A percentile compares a stretch with the other conserved stretches of the same genome.
Evolutionary conservation across 1,140 invertebrate genomes (phyloP).

Genomic region (Temnothorax curvispinosus): DNA sequence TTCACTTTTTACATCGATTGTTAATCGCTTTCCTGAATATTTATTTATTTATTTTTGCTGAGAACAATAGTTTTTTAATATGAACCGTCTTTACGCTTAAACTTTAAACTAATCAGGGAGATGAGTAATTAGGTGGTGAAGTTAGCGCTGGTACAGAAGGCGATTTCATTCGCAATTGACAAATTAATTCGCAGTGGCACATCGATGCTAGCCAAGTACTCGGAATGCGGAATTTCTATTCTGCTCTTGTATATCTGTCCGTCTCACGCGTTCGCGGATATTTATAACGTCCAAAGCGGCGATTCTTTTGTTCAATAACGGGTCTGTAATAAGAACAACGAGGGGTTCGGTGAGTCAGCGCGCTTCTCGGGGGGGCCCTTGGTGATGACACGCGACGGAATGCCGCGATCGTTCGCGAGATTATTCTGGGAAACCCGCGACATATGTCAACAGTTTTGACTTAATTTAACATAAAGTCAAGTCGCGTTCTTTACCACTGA

Average conservation of each 20-base stretch:
- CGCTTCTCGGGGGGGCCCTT: not conserved
- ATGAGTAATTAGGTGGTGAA: not conserved
- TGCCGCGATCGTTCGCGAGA: not conserved
- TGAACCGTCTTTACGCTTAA: not conserved
- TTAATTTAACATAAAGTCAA: conserved; percentile 23
- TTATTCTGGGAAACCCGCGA: conserved; percentile 16
- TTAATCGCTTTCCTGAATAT: not conserved
- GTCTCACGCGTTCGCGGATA: not conserved
- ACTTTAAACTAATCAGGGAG: not conserved
- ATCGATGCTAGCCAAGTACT: not conserved
- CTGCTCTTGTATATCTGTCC: not conserved
- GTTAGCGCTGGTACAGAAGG: not conserved
- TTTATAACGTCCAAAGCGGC: conserved; percentile 28
- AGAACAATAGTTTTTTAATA: not conserved
- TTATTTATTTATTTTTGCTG: not conserved
- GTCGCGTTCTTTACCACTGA: not conserved
- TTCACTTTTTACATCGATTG: not conserved
- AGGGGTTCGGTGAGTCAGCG: conserved; percentile 5
- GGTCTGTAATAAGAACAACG: conserved; percentile 16
- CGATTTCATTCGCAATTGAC: not conserved
- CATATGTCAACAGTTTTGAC: not conserved
- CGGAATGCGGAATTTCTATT: not conserved
- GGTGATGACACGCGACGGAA: conserved; percentile 8
- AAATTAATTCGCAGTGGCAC: not conserved
- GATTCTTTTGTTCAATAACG: conserved; percentile 19